These are phyloP conservation scores for Pteromalus puparum DNA, from an alignment of 1,140 invertebrate genomes.

Conservation along the genomic window DNA sequence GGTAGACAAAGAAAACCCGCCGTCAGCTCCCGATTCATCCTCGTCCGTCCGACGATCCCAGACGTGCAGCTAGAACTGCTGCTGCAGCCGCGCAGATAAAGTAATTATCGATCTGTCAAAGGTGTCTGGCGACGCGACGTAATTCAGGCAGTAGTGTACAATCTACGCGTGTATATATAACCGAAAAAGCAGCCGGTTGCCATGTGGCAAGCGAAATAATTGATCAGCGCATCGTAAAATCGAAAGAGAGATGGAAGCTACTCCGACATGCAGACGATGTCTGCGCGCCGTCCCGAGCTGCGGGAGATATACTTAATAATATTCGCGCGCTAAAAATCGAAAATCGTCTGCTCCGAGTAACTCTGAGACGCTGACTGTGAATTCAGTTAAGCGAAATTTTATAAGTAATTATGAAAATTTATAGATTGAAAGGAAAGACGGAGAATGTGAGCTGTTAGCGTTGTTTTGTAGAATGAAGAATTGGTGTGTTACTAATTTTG, in stretches of 20 bases:
- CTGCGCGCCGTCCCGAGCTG: too few relatives aligned
- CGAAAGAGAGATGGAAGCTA: not conserved
- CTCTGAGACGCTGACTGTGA: not conserved
- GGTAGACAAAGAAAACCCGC: not conserved
- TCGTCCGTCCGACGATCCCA: not conserved
- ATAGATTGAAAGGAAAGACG: not conserved
- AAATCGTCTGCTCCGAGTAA: not conserved
- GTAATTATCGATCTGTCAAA: conserved; percentile 33
- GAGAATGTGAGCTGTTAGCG: too few relatives aligned
- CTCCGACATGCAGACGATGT: not conserved
- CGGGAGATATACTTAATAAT: not conserved
- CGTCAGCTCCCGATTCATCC: not conserved
- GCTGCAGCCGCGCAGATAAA: not conserved
- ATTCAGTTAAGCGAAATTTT: not conserved
- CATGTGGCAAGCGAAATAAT: conserved; percentile 23
- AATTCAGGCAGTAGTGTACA: conserved; percentile 20
- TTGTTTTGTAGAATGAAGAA: too few relatives aligned
- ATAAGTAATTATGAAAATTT: not conserved
- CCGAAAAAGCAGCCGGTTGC: conserved; percentile 25
- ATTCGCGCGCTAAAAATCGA: not conserved
- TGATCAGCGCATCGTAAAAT: not conserved
- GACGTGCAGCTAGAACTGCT: too few relatives aligned
- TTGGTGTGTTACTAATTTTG: too few relatives aligned
- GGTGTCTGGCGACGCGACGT: not conserved
- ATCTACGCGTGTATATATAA: not conserved